These are phyloP conservation scores for Drosophila athabasca DNA, from an alignment of 1,140 invertebrate genomes.

Conservation along the genomic window DNA sequence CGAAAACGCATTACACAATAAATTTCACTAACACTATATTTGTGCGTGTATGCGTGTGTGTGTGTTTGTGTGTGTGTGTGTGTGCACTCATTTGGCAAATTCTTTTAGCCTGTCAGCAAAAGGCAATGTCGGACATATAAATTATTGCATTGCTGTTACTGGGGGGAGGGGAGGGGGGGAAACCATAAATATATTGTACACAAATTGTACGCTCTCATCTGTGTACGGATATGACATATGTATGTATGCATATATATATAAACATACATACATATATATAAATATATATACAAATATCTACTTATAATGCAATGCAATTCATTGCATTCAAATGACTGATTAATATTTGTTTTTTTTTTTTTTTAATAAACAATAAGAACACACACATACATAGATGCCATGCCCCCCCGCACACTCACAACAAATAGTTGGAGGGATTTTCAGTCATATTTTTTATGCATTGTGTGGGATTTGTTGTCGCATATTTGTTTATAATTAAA, in stretches of 20 bases:
- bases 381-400: conserved; percentile 24
- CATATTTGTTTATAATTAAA: conserved; percentile 80
- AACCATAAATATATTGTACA: conserved; percentile 15
- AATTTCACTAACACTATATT: conserved; percentile 59
- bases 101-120: conserved; percentile 61
- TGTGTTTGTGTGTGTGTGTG: neutral
- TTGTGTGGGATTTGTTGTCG: conserved; percentile 60
- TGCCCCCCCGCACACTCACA: neutral
- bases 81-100: conserved; percentile 62
- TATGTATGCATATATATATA: conserved; percentile 9
- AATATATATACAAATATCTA: conserved; percentile 14
- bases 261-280: conserved; percentile 12
- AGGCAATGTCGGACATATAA: conserved; percentile 64
- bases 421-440: conserved; percentile 28
- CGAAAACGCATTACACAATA: conserved; percentile 57
- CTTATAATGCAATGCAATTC: conserved; percentile 56
- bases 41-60: conserved; percentile 16
- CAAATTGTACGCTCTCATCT: conserved; percentile 13
- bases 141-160: conserved; percentile 75
- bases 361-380: conserved; percentile 74
- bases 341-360: conserved; percentile 74
- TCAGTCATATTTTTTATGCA: conserved; percentile 23
- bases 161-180: neutral
- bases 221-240: conserved; percentile 26
- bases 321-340: conserved; percentile 83